These are phyloP conservation scores for Sarcophaga rosellei DNA, from an alignment of 2,888 invertebrate genomes.

Conservation along the genomic window DNA sequence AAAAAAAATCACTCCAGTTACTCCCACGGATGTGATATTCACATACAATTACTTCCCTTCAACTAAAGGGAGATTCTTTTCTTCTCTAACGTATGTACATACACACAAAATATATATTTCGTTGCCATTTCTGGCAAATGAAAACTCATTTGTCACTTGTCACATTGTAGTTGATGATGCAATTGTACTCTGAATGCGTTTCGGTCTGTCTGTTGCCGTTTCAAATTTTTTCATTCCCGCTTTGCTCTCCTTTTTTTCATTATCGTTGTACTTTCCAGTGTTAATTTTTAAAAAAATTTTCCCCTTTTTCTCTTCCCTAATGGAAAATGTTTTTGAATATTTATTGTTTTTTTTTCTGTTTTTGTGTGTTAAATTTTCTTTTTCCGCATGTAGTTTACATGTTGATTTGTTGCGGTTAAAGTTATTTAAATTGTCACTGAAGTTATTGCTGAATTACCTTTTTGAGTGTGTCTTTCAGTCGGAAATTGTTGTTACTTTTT, in stretches of 20 bases:
- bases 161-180: constrained; percentile 69
- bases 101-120: not conserved
- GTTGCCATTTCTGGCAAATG: constrained; percentile 59
- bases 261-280: constrained; percentile 44
- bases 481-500: constrained; percentile 57
- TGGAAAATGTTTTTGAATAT: constrained; percentile 1
- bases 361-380: constrained; percentile 2
- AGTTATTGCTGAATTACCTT: constrained; percentile 46
- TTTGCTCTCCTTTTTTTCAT: constrained; percentile 8
- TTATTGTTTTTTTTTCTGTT: constrained; percentile 2
- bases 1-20: not conserved
- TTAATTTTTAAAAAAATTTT: constrained; percentile 50
- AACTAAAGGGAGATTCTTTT: not conserved
- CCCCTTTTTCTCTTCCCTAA: not conserved
- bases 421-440: constrained; percentile 48
- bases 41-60: not conserved
- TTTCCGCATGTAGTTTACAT: constrained; percentile 46
- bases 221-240: not conserved
- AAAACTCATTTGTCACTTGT: constrained; percentile 69
- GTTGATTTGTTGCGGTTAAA: constrained; percentile 65
- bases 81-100: not conserved
- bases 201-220: constrained; percentile 52
- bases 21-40: constrained; percentile 24
- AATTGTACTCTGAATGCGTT: constrained; percentile 60
- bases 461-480: constrained; percentile 35